phyloP scores from a whole-genome alignment of 2,888 invertebrate genomes.

The Sphinx pinastri region DNA sequence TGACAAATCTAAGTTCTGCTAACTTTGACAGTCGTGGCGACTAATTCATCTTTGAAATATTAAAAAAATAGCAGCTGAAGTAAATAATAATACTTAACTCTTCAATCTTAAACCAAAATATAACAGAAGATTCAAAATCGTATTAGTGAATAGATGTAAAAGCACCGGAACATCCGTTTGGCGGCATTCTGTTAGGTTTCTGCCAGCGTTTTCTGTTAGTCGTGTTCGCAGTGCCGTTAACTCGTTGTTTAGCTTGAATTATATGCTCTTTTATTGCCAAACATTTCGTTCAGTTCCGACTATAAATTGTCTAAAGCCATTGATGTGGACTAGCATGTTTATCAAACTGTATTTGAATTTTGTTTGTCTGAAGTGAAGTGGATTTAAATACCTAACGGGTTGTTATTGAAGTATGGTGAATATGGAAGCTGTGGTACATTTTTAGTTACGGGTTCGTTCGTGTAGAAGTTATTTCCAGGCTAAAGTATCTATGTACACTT shows the following conservation, averaged over 20 bases:
- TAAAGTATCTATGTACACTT: too few relatives aligned
- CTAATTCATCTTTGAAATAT: not conserved
- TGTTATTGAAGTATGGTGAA: too few relatives aligned
- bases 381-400: too few relatives aligned
- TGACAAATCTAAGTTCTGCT: too few relatives aligned
- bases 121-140: not conserved
- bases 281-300: not conserved
- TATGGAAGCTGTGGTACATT: too few relatives aligned
- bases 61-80: not conserved
- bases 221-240: slow-evolving; percentile 24
- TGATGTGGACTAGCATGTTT: not conserved
- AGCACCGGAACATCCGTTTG: not conserved
- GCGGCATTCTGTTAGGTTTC: not conserved
- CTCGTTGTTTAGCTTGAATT: slow-evolving; percentile 25
- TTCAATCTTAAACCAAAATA: not conserved
- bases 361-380: too few relatives aligned
- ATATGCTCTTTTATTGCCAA: slow-evolving; percentile 23
- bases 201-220: slow-evolving; percentile 25
- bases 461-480: too few relatives aligned
- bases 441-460: too few relatives aligned
- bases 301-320: not conserved
- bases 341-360: not conserved
- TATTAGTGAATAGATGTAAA: not conserved
- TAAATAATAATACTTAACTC: too few relatives aligned
- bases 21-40: too few relatives aligned